phyloP scores from a whole-genome alignment of 2,113 vertebrate genomes.

The Istiophorus platypterus region DNA sequence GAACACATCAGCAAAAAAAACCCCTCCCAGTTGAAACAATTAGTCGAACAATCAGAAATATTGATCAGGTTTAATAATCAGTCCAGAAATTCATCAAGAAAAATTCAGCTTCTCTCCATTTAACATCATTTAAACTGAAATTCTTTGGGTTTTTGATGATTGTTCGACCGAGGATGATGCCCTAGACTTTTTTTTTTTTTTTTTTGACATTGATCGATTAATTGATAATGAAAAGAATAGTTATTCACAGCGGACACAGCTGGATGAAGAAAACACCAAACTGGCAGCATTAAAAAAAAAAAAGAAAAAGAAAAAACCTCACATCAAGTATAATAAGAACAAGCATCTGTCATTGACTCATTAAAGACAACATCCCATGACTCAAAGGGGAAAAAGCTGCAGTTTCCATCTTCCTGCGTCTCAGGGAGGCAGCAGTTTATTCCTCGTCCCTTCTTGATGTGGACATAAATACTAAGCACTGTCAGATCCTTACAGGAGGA shows the following conservation, averaged over 20 bases:
- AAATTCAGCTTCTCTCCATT: too few species aligned
- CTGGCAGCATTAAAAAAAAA: too few species aligned
- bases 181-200: too few species aligned
- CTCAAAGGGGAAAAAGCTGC: neutral
- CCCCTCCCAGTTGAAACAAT: too few species aligned
- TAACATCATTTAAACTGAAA: too few species aligned
- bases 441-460: neutral
- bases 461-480: neutral
- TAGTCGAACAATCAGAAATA: too few species aligned
- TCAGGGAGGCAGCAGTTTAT: neutral
- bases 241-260: neutral
- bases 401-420: neutral
- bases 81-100: too few species aligned
- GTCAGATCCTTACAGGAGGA: slow-evolving; percentile 33
- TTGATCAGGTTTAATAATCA: neutral
- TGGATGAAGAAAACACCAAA: too few species aligned
- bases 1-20: slow-evolving; percentile 6
- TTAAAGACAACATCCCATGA: neutral
- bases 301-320: too few species aligned
- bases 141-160: too few species aligned
- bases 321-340: too few species aligned
- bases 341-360: neutral
- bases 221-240: neutral
- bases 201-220: neutral
- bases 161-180: too few species aligned